Conservation (phyloP, 2,888 invertebrate species). For the Dione vanillae region DNA sequence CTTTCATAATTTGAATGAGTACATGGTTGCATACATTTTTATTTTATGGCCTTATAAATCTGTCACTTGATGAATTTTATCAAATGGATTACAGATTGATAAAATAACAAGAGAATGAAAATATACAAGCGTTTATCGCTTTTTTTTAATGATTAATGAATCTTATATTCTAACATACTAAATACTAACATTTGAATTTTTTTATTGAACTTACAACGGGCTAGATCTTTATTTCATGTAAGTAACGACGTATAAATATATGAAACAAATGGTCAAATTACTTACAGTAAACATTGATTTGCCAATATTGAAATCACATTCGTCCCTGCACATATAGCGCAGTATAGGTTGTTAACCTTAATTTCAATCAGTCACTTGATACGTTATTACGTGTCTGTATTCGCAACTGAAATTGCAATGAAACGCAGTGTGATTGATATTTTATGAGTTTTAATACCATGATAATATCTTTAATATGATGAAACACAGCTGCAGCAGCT, state of each 20-base stretch:
- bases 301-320: not conserved
- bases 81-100: no score
- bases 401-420: conserved; percentile 31
- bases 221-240: not conserved
- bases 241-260: not conserved
- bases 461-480: conserved; percentile 67
- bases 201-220: not conserved
- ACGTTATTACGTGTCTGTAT: conserved; percentile 1
- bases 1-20: no score
- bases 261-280: not conserved
- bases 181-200: not conserved
- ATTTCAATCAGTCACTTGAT: conserved; percentile 12
- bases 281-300: not conserved
- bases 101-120: not conserved
- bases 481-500: conserved; percentile 65
- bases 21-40: not conserved
- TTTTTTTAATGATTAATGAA: no score
- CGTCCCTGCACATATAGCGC: not conserved
- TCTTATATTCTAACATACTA: no score
- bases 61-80: not conserved
- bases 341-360: conserved; percentile 18
- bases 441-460: conserved; percentile 49
- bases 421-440: conserved; percentile 36
- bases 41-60: not conserved
- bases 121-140: not conserved